A percentile compares a stretch with the other conserved stretches of the same genome.
Conservation (phyloP, 2,888 invertebrate species). For the Pammene aurita region DNA sequence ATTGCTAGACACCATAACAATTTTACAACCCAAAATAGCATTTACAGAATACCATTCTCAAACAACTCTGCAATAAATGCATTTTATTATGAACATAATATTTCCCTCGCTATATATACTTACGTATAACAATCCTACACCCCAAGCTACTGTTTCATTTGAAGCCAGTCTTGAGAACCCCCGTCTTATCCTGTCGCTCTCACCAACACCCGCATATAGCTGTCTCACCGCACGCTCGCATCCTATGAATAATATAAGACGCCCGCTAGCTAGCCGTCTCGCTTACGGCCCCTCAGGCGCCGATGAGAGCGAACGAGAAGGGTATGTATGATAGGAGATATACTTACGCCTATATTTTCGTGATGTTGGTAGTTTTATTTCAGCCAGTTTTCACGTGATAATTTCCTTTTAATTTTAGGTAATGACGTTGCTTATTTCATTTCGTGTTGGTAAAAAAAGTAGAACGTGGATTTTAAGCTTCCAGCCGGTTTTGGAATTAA, state of each 20-base stretch:
- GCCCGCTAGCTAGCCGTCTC: constrained; percentile 41
- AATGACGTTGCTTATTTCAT: constrained; percentile 42
- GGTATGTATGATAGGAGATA: constrained; percentile 10
- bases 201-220: constrained; percentile 16
- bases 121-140: constrained; percentile 41
- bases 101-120: constrained; percentile 23
- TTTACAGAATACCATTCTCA: background rate
- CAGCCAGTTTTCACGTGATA: constrained; percentile 37
- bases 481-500: constrained; percentile 1
- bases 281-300: constrained; percentile 21
- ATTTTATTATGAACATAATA: constrained; percentile 36
- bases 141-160: constrained; percentile 41
- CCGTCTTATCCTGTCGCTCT: constrained; percentile 31
- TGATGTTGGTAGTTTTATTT: constrained; percentile 38
- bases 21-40: background rate
- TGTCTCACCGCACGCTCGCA: constrained; percentile 31
- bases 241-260: constrained; percentile 44
- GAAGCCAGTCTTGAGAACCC: constrained; percentile 38
- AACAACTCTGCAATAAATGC: constrained; percentile 33
- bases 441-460: constrained; percentile 34
- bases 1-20: background rate
- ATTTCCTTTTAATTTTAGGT: constrained; percentile 44
- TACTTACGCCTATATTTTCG: constrained; percentile 28
- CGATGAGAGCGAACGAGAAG: constrained; percentile 31
- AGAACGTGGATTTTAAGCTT: constrained; percentile 23